phyloP scores from a whole-genome alignment of 23 tunicate species.

The Trididemnum nubilum region DNA sequence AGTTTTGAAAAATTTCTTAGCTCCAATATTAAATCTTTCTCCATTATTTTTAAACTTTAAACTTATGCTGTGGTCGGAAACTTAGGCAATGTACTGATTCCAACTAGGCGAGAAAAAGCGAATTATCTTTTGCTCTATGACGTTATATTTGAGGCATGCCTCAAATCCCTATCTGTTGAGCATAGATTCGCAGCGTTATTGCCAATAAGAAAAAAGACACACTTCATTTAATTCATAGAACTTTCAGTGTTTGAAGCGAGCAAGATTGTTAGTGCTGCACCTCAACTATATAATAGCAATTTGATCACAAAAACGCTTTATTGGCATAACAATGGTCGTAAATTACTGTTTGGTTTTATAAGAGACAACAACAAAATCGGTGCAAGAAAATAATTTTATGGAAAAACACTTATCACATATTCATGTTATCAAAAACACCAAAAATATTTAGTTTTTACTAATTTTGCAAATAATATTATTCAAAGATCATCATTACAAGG shows the following conservation, averaged over 20 bases:
- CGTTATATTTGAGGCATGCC: neutral
- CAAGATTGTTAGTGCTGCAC: neutral
- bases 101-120: neutral
- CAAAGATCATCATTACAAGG: too few species aligned
- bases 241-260: neutral
- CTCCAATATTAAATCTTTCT: neutral
- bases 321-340: neutral
- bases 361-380: neutral
- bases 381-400: neutral
- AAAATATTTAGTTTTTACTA: too few species aligned
- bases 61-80: neutral
- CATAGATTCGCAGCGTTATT: neutral
- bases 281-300: neutral
- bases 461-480: too few species aligned
- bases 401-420: too few species aligned
- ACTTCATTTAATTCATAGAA: neutral
- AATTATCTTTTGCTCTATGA: neutral
- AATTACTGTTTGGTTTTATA: neutral
- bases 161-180: neutral
- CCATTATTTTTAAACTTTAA: neutral
- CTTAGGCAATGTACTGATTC: neutral
- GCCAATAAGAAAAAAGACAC: neutral
- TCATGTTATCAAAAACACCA: too few species aligned
- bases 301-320: neutral
- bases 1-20: neutral